phyloP scores from a whole-genome alignment of 2,797 vertebrate species.

The Characodon lateralis region DNA sequence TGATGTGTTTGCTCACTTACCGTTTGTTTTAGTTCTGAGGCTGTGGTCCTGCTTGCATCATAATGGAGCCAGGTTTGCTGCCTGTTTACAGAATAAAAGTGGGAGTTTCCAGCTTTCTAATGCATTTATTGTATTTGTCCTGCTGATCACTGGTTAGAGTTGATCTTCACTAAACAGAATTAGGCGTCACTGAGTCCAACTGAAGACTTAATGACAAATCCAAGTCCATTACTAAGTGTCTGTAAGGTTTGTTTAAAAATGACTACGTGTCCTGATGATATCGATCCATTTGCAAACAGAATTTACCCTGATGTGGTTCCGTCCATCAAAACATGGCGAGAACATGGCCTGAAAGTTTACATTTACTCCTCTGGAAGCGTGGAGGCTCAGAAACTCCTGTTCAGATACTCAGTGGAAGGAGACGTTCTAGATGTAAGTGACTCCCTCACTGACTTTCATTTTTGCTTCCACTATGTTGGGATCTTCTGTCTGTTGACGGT shows the following conservation, averaged over 20 bases:
- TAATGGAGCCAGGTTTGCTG: background rate
- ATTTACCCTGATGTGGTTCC: slow-evolving; percentile 92
- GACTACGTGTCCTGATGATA: background rate
- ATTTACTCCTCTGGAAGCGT: slow-evolving; percentile 96
- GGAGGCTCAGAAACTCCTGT: slow-evolving; percentile 95
- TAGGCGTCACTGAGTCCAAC: too few relatives aligned
- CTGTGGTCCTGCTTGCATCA: background rate
- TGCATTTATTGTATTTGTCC: too few relatives aligned
- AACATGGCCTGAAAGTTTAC: slow-evolving; percentile 88
- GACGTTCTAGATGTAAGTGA: slow-evolving; percentile 88
- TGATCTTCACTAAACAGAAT: too few relatives aligned
- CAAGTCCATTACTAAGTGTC: too few relatives aligned
- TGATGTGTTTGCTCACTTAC: slow-evolving; percentile 26
- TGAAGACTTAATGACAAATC: too few relatives aligned
- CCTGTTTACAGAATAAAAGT: background rate
- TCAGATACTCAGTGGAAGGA: slow-evolving; percentile 91
- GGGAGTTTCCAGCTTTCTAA: too few relatives aligned
- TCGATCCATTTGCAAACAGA: slow-evolving; percentile 66
- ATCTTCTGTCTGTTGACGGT: background rate
- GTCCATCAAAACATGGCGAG: slow-evolving; percentile 89
- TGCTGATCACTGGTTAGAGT: too few relatives aligned
- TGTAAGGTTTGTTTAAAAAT: too few relatives aligned
- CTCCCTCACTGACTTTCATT: background rate
- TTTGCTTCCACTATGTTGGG: background rate
- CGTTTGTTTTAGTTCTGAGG: too few relatives aligned